Base-by-base conservation (phyloP, 2,888 invertebrate genomes). In the Troilus luridus region DNA sequence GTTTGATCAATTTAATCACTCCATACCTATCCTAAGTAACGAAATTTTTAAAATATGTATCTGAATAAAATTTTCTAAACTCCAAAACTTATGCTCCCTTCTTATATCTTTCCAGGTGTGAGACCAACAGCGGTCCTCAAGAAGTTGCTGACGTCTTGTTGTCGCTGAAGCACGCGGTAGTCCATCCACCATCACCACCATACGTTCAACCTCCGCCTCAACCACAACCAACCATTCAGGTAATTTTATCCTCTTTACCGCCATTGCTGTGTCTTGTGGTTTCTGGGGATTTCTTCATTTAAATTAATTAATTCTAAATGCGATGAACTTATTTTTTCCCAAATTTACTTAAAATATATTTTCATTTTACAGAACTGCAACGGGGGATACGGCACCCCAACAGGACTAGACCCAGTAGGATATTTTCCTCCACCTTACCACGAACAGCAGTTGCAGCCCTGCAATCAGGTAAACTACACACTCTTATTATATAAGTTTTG, bases 111-210 rank as follows among this genome's bases (percentile, higher is more conserved):
- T 1, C 8, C 88, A 92, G 92, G 81, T 92, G 92, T 59, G 92
- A 92, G 59, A 88, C 54, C 14, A 90, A 72, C 19, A 91, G 89
- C 21, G 91, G 96, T 91, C 96, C 96, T 92, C 94, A 96, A 93
- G 97, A 97, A 93, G 97, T 98, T 93, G 97, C 98, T n/a, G 98
- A 98, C 94, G 98, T 98, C 92, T 95, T 98, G 88, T 95, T 98
- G 93, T 97, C 98, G 0, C 95, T 98, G 93, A 98, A 98, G 94
- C 97, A 98, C 94, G 97, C 98, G 85, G 97, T 98, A 91, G 97
- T 98, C 72, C 97, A 97, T 94, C 97, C 97, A 3, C 92, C 94
- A 92, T 94, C 93, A 93, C 94, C 90, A 94, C 92, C 92, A 56
- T 91, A 92, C 91, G 88, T 88, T 62, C 90, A 90, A 41, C 90